A percentile compares a stretch with the other conserved stretches of the same genome.
These are phyloP conservation scores for Spisula solida DNA, from an alignment of 2,888 invertebrate species.

Conservation along the genomic window DNA sequence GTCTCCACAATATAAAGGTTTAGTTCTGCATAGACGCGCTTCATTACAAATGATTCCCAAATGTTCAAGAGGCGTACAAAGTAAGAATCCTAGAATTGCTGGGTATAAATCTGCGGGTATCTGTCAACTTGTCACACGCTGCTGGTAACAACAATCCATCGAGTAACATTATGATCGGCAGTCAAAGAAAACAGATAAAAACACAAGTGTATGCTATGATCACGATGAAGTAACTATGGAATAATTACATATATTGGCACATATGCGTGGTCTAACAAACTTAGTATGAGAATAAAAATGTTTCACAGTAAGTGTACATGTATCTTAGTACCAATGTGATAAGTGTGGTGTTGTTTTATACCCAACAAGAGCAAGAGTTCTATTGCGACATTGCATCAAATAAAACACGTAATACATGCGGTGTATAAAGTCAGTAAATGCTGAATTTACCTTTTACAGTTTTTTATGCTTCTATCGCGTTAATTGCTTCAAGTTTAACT, in stretches of 20 bases:
- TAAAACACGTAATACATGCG: too few species aligned
- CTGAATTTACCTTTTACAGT: too few species aligned
- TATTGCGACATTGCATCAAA: too few species aligned
- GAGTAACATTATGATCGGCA: conserved; percentile 52
- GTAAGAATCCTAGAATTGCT: conserved; percentile 51
- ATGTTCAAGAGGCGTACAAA: conserved; percentile 62
- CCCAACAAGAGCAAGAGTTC: too few species aligned
- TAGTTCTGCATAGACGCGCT: conserved; percentile 71
- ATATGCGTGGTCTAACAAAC: neutral
- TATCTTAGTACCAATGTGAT: too few species aligned
- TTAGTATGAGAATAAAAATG: neutral
- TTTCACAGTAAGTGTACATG: neutral
- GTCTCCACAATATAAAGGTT: conserved; percentile 49
- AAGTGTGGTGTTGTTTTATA: too few species aligned
- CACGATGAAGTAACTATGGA: neutral
- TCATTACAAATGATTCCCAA: conserved; percentile 72
- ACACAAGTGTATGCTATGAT: neutral
- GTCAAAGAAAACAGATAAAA: neutral
- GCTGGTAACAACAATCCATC: conserved; percentile 49
- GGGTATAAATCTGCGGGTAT: conserved; percentile 56
- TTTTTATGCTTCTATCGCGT: too few species aligned
- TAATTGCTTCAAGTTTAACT: too few species aligned
- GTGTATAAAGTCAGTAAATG: too few species aligned
- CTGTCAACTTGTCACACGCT: conserved; percentile 67
- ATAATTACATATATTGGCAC: neutral